Base-by-base conservation (phyloP, 2,888 invertebrate genomes). In the Danaus chrysippus region DNA sequence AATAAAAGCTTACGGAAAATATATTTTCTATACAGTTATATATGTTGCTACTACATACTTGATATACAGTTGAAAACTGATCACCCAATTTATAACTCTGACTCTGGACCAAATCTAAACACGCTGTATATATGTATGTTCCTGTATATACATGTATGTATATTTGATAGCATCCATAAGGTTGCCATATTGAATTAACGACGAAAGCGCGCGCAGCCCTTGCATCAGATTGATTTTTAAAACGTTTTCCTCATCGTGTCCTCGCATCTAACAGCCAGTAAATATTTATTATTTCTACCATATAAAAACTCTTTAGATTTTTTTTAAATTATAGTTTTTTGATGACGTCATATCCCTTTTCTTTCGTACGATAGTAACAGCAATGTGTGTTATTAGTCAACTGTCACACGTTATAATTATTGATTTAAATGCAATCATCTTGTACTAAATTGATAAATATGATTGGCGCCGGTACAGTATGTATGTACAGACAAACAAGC, bases 151-250 rank as follows among this genome's bases (percentile, higher is more conserved):
- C 23, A 34, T 34, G 23, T 23, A 23, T 23, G 23, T 34, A 34
- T 34, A 34, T 34, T 34, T 34, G 6, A 34, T 5, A 34, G 23
- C 23, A 34, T 34, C 23, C 23, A 34, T 34, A 34, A 34, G 23
- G 23, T 34, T 34, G 23, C 23, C 23, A 34, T 49, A 49, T 17
- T 15, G 17, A 17, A 49, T 49, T 49, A 49, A 15, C 9, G 3
- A 49, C 49, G 49, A 49, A 49, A 49, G 49, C 49, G 49, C 49
- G 49, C 49, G 49, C 49, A 49, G 49, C 17, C 17, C 49, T 49
- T 49, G 49, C 49, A 17, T 49, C 49, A 17, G 49, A 49, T 49
- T 49, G 49, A 49, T 49, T 49, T 49, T 49, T 49, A 17, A 9
- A 46, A 46, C 10, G 10, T 46, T n/a, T 46, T 46, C 46, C 46